Conservation (phyloP, 2,113 vertebrate species). For the Thinocorus orbignyianus region DNA sequence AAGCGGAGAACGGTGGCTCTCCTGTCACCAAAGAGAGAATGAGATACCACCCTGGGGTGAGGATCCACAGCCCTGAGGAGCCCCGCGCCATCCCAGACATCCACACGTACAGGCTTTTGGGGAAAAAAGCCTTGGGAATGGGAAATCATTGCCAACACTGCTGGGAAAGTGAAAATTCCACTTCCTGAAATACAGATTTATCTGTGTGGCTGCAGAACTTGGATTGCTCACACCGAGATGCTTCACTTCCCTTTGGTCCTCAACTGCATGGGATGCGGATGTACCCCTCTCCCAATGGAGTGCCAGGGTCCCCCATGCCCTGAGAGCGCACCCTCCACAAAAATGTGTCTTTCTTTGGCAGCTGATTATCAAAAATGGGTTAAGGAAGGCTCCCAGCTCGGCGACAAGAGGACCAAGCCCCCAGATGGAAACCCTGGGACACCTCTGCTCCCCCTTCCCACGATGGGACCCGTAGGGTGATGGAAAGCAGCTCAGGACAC, state of each 20-base stretch:
- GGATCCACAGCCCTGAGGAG: background rate
- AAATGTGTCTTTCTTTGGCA: background rate
- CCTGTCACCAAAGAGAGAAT: background rate
- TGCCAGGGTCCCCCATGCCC: background rate
- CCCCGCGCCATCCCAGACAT: accelerated
- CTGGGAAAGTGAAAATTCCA: accelerated
- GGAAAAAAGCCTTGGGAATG: background rate
- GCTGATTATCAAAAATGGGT: background rate
- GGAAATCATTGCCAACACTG: accelerated
- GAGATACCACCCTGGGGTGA: accelerated
- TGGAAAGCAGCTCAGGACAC: background rate
- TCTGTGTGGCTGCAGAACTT: background rate
- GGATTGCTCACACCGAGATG: accelerated
- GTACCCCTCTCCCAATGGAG: accelerated
- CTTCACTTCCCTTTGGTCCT: background rate
- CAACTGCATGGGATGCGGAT: accelerated
- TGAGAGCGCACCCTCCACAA: accelerated
- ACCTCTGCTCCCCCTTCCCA: background rate
- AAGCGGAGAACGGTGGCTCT: background rate
- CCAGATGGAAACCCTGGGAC: background rate
- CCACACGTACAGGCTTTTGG: accelerated
- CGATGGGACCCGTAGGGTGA: accelerated
- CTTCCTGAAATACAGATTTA: background rate
- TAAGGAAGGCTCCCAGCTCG: no score
- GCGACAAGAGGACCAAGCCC: background rate